Percentiles rank a stretch among this genome's conserved stretches.
Evolutionary conservation across 2,113 vertebrate species (phyloP).

Genomic region (Catharus fuscescens): DNA sequence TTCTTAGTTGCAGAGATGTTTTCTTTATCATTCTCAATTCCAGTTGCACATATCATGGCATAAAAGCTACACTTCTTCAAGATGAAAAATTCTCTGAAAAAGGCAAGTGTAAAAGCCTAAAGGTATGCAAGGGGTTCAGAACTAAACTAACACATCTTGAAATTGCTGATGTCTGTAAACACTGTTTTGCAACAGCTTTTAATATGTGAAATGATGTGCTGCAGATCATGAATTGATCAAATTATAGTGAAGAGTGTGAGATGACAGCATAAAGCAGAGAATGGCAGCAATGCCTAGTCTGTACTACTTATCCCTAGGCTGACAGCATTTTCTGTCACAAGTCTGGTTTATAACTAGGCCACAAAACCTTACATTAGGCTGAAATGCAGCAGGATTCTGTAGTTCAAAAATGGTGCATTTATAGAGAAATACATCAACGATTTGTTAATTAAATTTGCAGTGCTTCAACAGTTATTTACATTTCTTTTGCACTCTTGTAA

Average conservation of each 20-base stretch:
- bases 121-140: slow-evolving; percentile 5
- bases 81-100: slow-evolving; percentile 15
- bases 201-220: slow-evolving; percentile 28
- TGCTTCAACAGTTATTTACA: background rate
- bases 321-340: background rate
- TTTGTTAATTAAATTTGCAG: slow-evolving; percentile 11
- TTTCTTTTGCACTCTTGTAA: background rate
- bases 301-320: background rate
- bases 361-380: background rate
- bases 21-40: background rate
- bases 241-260: background rate
- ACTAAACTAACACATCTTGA: slow-evolving; percentile 4
- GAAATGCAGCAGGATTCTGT: background rate
- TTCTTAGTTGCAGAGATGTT: background rate
- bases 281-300: background rate
- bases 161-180: slow-evolving; percentile 43
- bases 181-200: slow-evolving; percentile 26
- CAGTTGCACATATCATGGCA: background rate
- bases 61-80: background rate
- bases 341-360: slow-evolving; percentile 17
- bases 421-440: background rate
- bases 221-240: slow-evolving; percentile 19
- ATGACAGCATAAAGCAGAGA: slow-evolving; percentile 10
- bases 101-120: slow-evolving; percentile 22
- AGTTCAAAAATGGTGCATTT: background rate